phyloP scores from a whole-genome alignment of 2,113 vertebrate species.

The Antechinus stuartii region DNA sequence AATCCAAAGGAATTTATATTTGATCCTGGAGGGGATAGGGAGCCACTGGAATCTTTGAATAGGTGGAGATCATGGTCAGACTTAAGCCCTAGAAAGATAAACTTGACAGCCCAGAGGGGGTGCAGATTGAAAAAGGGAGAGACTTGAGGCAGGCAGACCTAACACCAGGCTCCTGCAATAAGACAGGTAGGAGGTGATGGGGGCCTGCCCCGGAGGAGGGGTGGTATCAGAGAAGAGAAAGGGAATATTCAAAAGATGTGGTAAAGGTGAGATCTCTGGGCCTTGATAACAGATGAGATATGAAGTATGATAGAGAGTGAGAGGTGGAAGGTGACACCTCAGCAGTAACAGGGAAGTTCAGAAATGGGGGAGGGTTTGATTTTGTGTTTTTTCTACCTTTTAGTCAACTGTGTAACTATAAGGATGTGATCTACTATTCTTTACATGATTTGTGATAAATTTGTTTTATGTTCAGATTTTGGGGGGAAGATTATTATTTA shows the following conservation, averaged over 20 bases:
- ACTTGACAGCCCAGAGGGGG: too few relatives aligned
- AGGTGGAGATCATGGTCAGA: constrained; percentile 17
- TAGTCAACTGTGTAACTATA: too few relatives aligned
- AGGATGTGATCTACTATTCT: too few relatives aligned
- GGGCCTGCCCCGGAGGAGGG: background rate
- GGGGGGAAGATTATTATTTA: background rate
- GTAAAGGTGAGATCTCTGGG: background rate
- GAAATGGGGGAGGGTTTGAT: too few relatives aligned
- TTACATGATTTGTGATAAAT: too few relatives aligned
- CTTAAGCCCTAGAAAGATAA: background rate
- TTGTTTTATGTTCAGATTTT: background rate
- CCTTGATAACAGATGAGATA: background rate
- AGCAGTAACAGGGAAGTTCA: too few relatives aligned
- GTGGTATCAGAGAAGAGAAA: background rate
- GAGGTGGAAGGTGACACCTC: too few relatives aligned
- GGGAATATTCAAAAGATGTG: background rate
- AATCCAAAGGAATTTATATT: too few relatives aligned
- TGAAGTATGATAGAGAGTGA: too few relatives aligned
- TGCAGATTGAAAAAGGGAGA: background rate
- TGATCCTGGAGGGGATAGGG: background rate
- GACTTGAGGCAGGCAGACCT: background rate
- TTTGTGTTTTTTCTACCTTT: too few relatives aligned
- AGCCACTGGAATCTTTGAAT: background rate
- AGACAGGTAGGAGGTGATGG: too few relatives aligned
- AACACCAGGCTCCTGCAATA: too few relatives aligned